phyloP scores from a whole-genome alignment of 2,888 invertebrate species.

The Dryobotodes eremita region DNA sequence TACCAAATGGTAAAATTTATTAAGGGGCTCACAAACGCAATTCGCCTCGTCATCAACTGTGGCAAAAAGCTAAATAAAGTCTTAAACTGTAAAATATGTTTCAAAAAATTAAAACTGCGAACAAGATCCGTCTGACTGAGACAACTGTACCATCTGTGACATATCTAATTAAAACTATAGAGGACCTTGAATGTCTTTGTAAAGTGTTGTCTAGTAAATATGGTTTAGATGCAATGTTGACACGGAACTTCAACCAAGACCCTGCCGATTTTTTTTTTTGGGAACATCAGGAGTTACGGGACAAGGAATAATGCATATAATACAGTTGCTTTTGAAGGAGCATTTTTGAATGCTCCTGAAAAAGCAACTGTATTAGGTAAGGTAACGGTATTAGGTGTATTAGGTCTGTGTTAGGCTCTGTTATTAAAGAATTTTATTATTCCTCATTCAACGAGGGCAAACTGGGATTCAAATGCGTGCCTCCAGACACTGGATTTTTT shows the following conservation, averaged over 20 bases:
- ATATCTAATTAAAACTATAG: conserved; percentile 66
- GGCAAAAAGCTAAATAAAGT: not conserved
- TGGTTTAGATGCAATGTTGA: too few relatives aligned
- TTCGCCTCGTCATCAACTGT: not conserved
- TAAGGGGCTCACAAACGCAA: too few relatives aligned
- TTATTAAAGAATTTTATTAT: conserved; percentile 11
- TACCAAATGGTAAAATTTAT: conserved; percentile 13
- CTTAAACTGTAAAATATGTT: conserved; percentile 1
- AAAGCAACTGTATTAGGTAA: too few relatives aligned
- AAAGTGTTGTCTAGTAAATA: conserved; percentile 49
- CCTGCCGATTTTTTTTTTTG: conserved; percentile 5
- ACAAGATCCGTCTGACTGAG: conserved; percentile 7
- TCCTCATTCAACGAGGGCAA: conserved; percentile 11
- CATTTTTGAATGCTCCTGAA: too few relatives aligned
- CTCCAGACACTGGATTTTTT: conserved; percentile 26
- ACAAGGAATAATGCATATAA: not conserved
- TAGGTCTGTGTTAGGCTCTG: too few relatives aligned
- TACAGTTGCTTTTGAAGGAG: conserved; percentile 22
- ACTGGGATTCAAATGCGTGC: conserved; percentile 50
- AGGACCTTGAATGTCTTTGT: conserved; percentile 37
- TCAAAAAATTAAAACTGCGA: not conserved
- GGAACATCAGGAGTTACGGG: conserved; percentile 12
- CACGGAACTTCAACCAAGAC: conserved; percentile 52
- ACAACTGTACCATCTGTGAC: not conserved
- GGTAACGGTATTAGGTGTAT: too few relatives aligned